Conservation (phyloP, 2,113 vertebrate genomes). For the Lethenteron camtschaticum region DNA sequence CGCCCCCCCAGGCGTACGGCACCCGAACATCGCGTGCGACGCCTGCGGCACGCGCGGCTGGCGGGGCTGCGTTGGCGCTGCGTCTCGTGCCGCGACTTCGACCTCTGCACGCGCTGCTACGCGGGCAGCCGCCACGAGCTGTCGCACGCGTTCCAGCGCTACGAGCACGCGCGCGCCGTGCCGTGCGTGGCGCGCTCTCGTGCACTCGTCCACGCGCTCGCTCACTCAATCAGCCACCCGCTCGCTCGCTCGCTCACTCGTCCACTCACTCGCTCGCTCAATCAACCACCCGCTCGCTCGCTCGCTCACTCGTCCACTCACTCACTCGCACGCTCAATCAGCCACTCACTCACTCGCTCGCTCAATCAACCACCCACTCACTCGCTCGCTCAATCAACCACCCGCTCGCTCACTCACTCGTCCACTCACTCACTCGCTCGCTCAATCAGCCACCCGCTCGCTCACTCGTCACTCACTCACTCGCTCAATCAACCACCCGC, state of each 20-base stretch:
- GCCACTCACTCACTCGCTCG: background rate
- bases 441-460: no score
- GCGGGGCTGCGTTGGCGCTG: slow-evolving; percentile 97
- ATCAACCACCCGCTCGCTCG: background rate
- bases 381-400: background rate
- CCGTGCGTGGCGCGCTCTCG: slow-evolving; percentile 45
- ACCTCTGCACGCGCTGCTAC: slow-evolving; percentile 92
- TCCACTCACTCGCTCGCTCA: background rate
- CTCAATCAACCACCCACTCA: no score
- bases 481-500: no score
- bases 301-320: background rate
- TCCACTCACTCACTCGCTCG: no score
- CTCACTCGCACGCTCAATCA: background rate
- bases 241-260: background rate
- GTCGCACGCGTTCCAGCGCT: slow-evolving; percentile 64
- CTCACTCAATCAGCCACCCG: background rate
- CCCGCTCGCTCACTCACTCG: background rate
- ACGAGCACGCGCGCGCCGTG: slow-evolving; percentile 70
- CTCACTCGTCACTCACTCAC: no score
- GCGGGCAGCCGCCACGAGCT: slow-evolving; percentile 87
- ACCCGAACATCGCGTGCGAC: slow-evolving; percentile 95
- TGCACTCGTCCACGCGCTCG: background rate
- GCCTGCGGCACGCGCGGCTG: slow-evolving; percentile 87
- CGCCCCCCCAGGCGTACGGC: slow-evolving; percentile 45
- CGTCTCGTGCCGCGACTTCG: slow-evolving; percentile 78